These are phyloP conservation scores for Aramus guarauna DNA, from an alignment of 2,113 vertebrate species.

Conservation along the genomic window DNA sequence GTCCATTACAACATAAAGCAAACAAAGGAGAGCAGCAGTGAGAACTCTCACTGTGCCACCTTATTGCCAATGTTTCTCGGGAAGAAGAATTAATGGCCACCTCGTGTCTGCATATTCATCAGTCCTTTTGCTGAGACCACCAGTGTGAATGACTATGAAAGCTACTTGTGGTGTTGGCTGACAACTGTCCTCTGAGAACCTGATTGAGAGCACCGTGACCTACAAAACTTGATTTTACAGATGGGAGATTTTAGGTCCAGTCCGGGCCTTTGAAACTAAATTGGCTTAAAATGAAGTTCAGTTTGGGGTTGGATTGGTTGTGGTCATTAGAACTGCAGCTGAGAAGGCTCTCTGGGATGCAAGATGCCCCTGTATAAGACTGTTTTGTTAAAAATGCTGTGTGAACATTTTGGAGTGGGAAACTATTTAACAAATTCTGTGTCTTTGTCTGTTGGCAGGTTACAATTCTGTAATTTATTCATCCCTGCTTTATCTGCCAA, in stretches of 20 bases:
- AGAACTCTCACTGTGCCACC: not conserved
- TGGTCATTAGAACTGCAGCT: not conserved
- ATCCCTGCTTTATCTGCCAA: slow-evolving; percentile 34
- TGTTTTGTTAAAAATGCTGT: not conserved
- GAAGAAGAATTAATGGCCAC: not conserved
- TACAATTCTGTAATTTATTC: slow-evolving; percentile 27
- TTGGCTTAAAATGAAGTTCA: not conserved
- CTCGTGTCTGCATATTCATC: not conserved
- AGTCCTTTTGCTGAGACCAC: not conserved
- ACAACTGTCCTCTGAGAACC: not conserved
- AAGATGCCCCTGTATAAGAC: not conserved
- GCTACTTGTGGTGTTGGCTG: not conserved
- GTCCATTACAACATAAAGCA: not conserved
- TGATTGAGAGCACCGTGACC: not conserved
- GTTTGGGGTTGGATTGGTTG: not conserved
- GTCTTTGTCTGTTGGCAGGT: not conserved
- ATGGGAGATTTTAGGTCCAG: not conserved
- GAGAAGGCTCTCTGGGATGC: not conserved
- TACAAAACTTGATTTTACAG: not conserved
- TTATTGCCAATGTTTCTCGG: not conserved
- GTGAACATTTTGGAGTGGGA: not conserved
- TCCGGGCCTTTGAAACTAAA: not conserved
- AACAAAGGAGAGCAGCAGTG: not conserved
- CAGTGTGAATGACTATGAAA: not conserved
- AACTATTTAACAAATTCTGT: not conserved